phyloP scores from a whole-genome alignment of 2,797 vertebrate species.

The Glyptemys insculpta region DNA sequence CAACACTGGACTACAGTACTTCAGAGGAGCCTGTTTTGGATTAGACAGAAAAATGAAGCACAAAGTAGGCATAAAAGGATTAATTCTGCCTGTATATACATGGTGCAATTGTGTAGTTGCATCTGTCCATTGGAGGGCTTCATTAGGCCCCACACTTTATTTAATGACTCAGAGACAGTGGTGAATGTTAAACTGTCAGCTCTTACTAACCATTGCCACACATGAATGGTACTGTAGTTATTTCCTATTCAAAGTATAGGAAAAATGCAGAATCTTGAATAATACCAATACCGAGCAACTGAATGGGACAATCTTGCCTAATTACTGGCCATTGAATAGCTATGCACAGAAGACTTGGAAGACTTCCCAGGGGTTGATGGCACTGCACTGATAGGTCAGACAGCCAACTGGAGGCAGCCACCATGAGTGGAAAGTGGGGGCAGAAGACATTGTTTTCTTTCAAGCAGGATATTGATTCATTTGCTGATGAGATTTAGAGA shows the following conservation, averaged over 20 bases:
- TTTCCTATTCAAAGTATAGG: neutral
- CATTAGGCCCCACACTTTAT: neutral
- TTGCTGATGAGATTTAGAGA: neutral
- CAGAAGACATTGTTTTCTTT: neutral
- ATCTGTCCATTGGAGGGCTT: neutral
- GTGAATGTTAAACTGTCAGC: neutral
- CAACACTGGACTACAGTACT: neutral
- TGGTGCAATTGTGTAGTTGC: neutral
- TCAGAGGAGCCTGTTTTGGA: neutral
- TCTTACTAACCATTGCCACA: neutral
- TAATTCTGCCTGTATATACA: neutral
- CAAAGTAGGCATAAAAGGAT: neutral
- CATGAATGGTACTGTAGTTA: neutral
- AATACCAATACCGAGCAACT: neutral
- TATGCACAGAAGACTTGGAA: neutral
- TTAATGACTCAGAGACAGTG: neutral
- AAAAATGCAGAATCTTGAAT: neutral
- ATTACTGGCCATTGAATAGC: neutral
- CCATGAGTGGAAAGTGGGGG: neutral
- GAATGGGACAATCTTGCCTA: neutral
- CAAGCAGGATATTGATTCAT: neutral
- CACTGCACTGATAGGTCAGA: neutral
- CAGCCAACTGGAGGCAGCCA: accelerated
- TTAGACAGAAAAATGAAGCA: neutral
- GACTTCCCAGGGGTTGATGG: neutral